Evolutionary conservation across 2,797 vertebrate species (phyloP).

Genomic region (Danio aesculapii): DNA sequence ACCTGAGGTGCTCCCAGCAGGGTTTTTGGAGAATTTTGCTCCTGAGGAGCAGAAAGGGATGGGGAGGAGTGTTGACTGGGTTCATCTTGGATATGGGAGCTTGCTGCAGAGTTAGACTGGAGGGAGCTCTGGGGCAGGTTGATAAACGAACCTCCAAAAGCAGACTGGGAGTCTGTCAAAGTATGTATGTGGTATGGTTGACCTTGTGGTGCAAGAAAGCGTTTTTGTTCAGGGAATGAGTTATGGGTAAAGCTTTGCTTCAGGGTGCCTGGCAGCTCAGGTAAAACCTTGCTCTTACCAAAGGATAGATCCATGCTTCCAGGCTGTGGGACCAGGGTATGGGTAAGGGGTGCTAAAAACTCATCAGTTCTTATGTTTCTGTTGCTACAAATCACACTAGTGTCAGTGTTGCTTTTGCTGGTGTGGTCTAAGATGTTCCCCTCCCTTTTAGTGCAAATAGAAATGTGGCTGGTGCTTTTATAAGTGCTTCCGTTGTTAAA

Average conservation of each 20-base stretch:
- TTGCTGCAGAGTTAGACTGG: slow-evolving; percentile 57
- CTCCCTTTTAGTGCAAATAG: slow-evolving; percentile 70
- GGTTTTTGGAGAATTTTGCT: slow-evolving; percentile 43
- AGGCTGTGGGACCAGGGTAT: slow-evolving; percentile 75
- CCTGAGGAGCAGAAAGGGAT: slow-evolving; percentile 49
- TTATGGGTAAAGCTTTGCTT: slow-evolving; percentile 84
- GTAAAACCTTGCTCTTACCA: slow-evolving; percentile 85
- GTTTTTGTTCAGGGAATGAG: slow-evolving; percentile 82
- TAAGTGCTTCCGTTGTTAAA: slow-evolving; percentile 76
- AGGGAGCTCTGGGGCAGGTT: slow-evolving; percentile 35
- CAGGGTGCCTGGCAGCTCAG: slow-evolving; percentile 81
- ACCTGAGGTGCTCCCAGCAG: slow-evolving; percentile 77
- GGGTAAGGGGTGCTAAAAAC: slow-evolving; percentile 49
- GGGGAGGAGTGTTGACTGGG: slow-evolving; percentile 60
- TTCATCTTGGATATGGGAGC: slow-evolving; percentile 50
- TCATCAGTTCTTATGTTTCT: slow-evolving; percentile 44
- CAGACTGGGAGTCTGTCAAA: slow-evolving; percentile 55
- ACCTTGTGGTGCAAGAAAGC: slow-evolving; percentile 80
- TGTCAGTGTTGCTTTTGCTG: slow-evolving; percentile 79
- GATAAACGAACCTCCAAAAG: slow-evolving; percentile 57
- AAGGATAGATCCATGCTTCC: slow-evolving; percentile 77
- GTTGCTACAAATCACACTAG: slow-evolving; percentile 74
- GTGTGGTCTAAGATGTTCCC: slow-evolving; percentile 72
- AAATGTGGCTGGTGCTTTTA: slow-evolving; percentile 69
- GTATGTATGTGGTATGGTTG: slow-evolving; percentile 83